Evolutionary conservation across 2,797 vertebrate genomes (phyloP).

Genomic region (Rhinophrynus dorsalis): DNA sequence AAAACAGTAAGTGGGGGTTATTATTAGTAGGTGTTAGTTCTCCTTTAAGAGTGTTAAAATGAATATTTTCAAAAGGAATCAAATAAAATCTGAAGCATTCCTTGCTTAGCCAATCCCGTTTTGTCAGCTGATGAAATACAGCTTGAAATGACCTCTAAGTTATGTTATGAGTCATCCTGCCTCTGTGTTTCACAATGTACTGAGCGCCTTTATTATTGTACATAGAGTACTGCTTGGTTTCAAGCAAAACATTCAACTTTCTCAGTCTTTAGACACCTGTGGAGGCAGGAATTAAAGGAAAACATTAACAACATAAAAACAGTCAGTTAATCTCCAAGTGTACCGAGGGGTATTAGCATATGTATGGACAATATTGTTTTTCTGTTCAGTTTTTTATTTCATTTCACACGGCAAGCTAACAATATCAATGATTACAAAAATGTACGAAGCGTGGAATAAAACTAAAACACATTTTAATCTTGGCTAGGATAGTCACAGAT

Average conservation of each 20-base stretch:
- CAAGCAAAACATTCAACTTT: conserved; percentile 42
- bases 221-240: conserved; percentile 33
- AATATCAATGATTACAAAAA: too few relatives aligned
- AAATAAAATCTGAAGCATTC: not conserved
- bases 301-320: conserved; percentile 26
- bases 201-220: conserved; percentile 35
- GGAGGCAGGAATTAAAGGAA: conserved; percentile 30
- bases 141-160: conserved; percentile 18
- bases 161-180: conserved; percentile 16
- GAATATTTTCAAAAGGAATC: too few relatives aligned
- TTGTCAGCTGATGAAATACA: conserved; percentile 16
- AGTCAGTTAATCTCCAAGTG: conserved; percentile 10
- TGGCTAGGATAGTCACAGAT: too few relatives aligned
- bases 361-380: not conserved
- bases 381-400: conserved; percentile 4
- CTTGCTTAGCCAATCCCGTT: not conserved
- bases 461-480: too few relatives aligned
- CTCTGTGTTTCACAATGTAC: conserved; percentile 30
- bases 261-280: conserved; percentile 35
- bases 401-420: not conserved
- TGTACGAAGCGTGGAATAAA: too few relatives aligned
- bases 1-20: too few relatives aligned
- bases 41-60: too few relatives aligned
- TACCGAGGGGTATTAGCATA: not conserved
- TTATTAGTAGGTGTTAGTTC: too few relatives aligned